A percentile compares a stretch with the other conserved stretches of the same genome.
Evolutionary conservation across 2,797 vertebrate genomes (phyloP).

Genomic region (Periophthalmus magnuspinnatus): DNA sequence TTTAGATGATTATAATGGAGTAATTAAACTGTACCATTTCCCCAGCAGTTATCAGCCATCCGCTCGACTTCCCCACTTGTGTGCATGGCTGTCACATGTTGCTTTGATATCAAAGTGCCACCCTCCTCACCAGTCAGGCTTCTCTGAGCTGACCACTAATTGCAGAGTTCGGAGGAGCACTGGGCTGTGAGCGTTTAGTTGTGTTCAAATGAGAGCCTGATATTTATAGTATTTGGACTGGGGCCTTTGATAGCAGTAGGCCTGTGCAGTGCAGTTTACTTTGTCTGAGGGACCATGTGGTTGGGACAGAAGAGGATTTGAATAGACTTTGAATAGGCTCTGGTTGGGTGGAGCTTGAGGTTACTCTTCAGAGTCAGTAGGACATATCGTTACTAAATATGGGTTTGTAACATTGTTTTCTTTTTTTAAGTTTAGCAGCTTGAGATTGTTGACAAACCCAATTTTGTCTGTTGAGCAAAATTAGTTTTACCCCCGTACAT

Average conservation of each 20-base stretch:
- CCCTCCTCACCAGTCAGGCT: slow-evolving; percentile 13
- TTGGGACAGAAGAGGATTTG: slow-evolving; percentile 60
- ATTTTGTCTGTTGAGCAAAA: too few relatives aligned
- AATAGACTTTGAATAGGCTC: slow-evolving; percentile 34
- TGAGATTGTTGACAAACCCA: too few relatives aligned
- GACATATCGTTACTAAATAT: slow-evolving; percentile 12
- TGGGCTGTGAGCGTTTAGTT: slow-evolving; percentile 39
- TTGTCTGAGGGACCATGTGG: slow-evolving; percentile 1
- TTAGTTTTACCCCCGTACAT: too few relatives aligned
- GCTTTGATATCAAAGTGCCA: slow-evolving; percentile 39
- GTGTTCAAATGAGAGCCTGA: slow-evolving; percentile 50
- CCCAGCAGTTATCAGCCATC: slow-evolving; percentile 29
- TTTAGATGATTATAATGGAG: slow-evolving; percentile 10
- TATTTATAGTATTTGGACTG: slow-evolving; percentile 63
- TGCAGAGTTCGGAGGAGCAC: slow-evolving; percentile 39
- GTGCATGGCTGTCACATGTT: slow-evolving; percentile 33
- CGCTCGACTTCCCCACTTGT: slow-evolving; percentile 30
- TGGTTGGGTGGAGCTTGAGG: slow-evolving; percentile 31
- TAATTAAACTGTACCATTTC: slow-evolving; percentile 38
- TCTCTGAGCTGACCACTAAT: slow-evolving; percentile 63
- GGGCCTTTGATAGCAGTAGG: slow-evolving; percentile 45
- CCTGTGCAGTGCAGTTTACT: slow-evolving; percentile 18
- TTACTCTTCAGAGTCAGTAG: slow-evolving; percentile 22
- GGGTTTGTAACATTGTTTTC: not conserved
- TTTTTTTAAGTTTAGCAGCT: not conserved